Percentiles rank a stretch among this genome's conserved stretches.
Conservation (phyloP, 2,797 vertebrate species). For the Neoniphon sammara region DNA sequence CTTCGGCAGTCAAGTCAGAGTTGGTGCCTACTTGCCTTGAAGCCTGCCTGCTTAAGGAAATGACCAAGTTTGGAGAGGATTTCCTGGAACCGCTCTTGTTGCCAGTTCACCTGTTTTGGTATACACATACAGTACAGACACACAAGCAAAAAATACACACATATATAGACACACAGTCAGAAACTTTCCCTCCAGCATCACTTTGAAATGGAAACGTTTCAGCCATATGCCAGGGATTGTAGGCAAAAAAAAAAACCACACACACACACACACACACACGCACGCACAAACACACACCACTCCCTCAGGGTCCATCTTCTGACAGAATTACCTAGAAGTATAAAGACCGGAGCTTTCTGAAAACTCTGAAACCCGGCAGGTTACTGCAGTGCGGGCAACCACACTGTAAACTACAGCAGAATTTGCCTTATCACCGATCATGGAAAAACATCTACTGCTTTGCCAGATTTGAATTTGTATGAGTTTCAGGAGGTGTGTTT, state of each 20-base stretch:
- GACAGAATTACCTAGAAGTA: constrained; percentile 6
- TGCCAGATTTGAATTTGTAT: no score
- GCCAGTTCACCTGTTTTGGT: constrained; percentile 92
- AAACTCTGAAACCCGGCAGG: background rate
- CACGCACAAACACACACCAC: background rate
- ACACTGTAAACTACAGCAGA: no score
- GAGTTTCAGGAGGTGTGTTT: no score
- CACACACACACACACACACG: constrained; percentile 16
- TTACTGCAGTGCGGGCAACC: background rate
- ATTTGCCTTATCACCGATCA: no score
- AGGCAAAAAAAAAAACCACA: constrained; percentile 23
- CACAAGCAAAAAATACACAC: background rate
- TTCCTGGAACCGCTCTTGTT: constrained; percentile 94
- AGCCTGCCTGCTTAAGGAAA: constrained; percentile 98
- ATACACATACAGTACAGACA: constrained; percentile 25
- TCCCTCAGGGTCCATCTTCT: background rate
- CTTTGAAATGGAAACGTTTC: constrained; percentile 51
- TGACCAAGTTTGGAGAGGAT: constrained; percentile 93
- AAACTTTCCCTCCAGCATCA: constrained; percentile 46
- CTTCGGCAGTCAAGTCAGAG: background rate
- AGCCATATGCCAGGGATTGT: constrained; percentile 31
- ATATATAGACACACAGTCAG: constrained; percentile 10
- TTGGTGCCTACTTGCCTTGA: constrained; percentile 86
- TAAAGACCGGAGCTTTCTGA: background rate
- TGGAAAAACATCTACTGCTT: no score